Evolutionary conservation across 2,888 invertebrate species (phyloP).

Genomic region (Dusona sp.): DNA sequence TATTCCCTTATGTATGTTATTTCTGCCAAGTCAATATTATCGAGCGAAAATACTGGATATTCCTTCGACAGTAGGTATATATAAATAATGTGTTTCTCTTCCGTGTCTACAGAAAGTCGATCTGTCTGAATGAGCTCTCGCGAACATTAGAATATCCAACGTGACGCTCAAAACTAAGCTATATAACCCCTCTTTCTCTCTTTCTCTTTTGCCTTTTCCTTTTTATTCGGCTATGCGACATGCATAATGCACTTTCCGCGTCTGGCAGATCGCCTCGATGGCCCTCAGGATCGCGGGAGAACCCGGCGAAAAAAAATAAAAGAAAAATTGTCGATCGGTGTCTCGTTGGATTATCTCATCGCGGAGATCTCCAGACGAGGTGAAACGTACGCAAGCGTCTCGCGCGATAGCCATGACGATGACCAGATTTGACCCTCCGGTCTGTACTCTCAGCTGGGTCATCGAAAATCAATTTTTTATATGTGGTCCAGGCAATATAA

Average conservation of each 20-base stretch:
- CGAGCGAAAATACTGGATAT: neutral
- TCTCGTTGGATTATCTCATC: conserved; percentile 62
- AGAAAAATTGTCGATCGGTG: conserved; percentile 56
- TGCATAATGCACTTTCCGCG: conserved; percentile 67
- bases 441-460: conserved; percentile 16
- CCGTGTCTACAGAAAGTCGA: conserved; percentile 34
- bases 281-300: conserved; percentile 48
- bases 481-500: neutral
- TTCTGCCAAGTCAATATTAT: neutral
- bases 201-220: conserved; percentile 23
- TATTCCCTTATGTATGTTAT: neutral
- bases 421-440: conserved; percentile 47
- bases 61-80: neutral
- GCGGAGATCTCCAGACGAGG: conserved; percentile 76
- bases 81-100: conserved; percentile 45
- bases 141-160: conserved; percentile 42
- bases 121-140: neutral
- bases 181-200: conserved; percentile 11
- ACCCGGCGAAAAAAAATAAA: conserved; percentile 47
- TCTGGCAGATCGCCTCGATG: conserved; percentile 70
- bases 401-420: conserved; percentile 52
- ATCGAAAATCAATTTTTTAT: conserved; percentile 34
- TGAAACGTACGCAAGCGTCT: conserved; percentile 42
- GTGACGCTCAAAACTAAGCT: conserved; percentile 41
- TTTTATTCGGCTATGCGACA: conserved; percentile 57